phyloP scores from a whole-genome alignment of 2,888 invertebrate genomes.

The Tridacna gigas region DNA sequence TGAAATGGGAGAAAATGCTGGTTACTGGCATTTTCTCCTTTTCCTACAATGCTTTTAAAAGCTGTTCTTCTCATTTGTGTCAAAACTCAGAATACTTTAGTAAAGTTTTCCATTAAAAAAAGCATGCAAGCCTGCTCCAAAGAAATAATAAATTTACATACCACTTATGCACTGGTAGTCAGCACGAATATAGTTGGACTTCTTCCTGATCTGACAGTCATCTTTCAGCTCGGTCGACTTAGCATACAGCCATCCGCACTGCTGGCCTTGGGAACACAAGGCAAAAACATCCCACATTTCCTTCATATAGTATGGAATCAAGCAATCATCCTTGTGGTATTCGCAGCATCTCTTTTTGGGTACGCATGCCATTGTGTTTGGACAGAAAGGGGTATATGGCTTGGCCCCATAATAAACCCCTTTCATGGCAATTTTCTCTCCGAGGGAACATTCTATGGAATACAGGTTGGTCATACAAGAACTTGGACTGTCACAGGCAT shows the following conservation, averaged over 20 bases:
- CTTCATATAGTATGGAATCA: slow-evolving; percentile 50
- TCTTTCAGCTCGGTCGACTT: slow-evolving; percentile 48
- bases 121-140: background rate
- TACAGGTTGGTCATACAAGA: slow-evolving; percentile 53
- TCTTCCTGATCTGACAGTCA: slow-evolving; percentile 46
- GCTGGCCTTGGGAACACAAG: slow-evolving; percentile 62
- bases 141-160: slow-evolving; percentile 25
- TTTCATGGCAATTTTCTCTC: slow-evolving; percentile 63
- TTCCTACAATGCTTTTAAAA: too few relatives aligned
- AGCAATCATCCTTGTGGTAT: slow-evolving; percentile 64
- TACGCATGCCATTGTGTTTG: slow-evolving; percentile 56
- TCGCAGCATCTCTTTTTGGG: slow-evolving; percentile 54
- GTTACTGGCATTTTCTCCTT: too few relatives aligned
- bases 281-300: slow-evolving; percentile 62
- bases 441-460: slow-evolving; percentile 66
- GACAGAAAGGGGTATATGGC: slow-evolving; percentile 57
- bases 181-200: slow-evolving; percentile 59
- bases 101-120: too few relatives aligned
- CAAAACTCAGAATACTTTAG: too few relatives aligned
- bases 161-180: slow-evolving; percentile 58
- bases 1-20: too few relatives aligned
- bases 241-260: slow-evolving; percentile 67
- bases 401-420: slow-evolving; percentile 66
- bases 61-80: too few relatives aligned
- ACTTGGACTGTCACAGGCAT: slow-evolving; percentile 55